Percentiles rank a stretch among this genome's conserved stretches.
Conservation (phyloP, 2,797 vertebrate genomes). For the Scleropages formosus region DNA sequence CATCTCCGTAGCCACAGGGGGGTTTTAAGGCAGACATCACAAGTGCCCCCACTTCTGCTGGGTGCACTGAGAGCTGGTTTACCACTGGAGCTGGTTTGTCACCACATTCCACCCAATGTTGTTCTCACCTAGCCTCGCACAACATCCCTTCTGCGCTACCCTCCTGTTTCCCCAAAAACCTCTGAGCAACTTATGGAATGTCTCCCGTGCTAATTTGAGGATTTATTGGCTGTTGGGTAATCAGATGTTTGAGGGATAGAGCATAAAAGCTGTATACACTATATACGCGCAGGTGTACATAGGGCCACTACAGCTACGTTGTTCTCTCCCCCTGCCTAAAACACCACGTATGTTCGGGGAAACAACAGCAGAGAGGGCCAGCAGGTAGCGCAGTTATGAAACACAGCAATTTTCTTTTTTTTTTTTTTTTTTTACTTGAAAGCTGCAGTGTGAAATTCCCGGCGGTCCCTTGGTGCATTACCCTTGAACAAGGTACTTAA, state of each 20-base stretch:
- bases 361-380: constrained; percentile 1
- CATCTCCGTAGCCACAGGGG: constrained; percentile 39
- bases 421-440: background rate
- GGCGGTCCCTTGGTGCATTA: no score
- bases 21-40: constrained; percentile 47
- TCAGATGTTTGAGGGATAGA: no score
- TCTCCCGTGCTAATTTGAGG: no score
- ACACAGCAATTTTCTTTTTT: constrained; percentile 1
- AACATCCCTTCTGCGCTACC: background rate
- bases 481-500: no score
- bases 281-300: no score
- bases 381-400: background rate
- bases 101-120: constrained; percentile 27
- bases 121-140: background rate
- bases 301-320: no score
- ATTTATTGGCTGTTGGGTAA: no score
- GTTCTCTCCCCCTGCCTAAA: background rate
- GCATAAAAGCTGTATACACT: no score
- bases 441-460: background rate
- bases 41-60: constrained; percentile 33
- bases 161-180: no score
- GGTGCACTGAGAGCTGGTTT: constrained; percentile 42
- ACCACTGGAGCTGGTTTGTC: constrained; percentile 44
- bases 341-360: background rate
- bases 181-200: no score